Evolutionary conservation across 2,113 vertebrate genomes (phyloP).

Genomic region (Plestiodon gilberti): DNA sequence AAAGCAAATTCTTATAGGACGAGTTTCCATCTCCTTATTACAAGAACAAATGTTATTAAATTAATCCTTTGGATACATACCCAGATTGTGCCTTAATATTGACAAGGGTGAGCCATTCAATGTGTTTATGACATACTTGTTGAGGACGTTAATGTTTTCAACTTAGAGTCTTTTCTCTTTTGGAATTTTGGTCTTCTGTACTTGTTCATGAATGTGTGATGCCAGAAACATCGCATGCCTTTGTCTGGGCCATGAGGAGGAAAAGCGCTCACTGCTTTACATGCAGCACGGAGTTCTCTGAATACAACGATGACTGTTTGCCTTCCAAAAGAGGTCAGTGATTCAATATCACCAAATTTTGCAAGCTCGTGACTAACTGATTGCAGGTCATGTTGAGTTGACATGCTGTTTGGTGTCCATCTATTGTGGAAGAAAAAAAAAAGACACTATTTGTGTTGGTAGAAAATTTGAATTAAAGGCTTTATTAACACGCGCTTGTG

Average conservation of each 20-base stretch:
- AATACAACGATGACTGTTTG: conserved; percentile 48
- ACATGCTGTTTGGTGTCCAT: conserved; percentile 56
- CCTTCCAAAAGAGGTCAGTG: conserved; percentile 38
- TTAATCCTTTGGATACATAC: neutral
- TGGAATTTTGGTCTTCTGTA: conserved; percentile 4
- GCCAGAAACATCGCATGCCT: conserved; percentile 56
- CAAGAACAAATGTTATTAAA: neutral
- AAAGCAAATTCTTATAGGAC: neutral
- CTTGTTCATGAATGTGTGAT: conserved; percentile 52
- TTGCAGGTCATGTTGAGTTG: neutral
- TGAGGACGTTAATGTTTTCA: neutral
- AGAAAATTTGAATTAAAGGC: conserved; percentile 29
- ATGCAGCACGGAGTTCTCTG: conserved; percentile 48
- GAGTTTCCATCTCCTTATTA: neutral
- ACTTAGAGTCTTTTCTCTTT: neutral
- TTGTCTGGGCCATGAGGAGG: neutral
- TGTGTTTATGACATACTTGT: neutral
- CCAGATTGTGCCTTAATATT: neutral
- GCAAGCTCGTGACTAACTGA: conserved; percentile 31
- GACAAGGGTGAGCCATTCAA: neutral
- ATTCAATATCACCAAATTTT: conserved; percentile 40
- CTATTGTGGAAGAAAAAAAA: conserved; percentile 20
- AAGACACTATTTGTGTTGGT: conserved; percentile 12
- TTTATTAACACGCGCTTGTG: conserved; percentile 29
- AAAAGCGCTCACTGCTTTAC: conserved; percentile 42